These are phyloP conservation scores for Oreohelix idahoensis DNA, from an alignment of 1,140 invertebrate species.

Conservation along the genomic window DNA sequence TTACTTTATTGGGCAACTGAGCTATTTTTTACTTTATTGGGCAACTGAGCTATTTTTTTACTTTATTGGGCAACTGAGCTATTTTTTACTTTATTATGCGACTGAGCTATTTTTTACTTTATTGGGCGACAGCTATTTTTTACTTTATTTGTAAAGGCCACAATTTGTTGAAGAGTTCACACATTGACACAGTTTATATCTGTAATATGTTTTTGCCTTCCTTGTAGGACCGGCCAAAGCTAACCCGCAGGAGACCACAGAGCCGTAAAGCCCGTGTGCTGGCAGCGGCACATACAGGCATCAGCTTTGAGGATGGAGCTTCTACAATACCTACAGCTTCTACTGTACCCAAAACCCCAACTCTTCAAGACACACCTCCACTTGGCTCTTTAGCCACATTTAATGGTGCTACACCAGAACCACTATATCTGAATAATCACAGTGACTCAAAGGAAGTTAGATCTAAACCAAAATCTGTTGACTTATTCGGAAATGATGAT, in stretches of 20 bases:
- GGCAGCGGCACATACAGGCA: conserved; percentile 18
- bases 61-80: no score
- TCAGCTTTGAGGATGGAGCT: conserved; percentile 19
- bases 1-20: no score
- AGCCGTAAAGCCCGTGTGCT: conserved; percentile 33
- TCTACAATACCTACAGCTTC: conserved; percentile 13
- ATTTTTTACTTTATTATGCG: no score
- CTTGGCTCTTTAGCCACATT: background rate
- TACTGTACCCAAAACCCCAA: background rate
- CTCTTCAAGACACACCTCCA: background rate
- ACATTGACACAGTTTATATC: no score
- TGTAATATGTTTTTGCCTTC: no score
- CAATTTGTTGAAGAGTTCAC: no score
- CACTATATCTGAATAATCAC: background rate
- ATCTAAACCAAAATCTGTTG: background rate
- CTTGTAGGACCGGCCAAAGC: conserved; percentile 23
- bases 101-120: no score
- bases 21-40: no score
- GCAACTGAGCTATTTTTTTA: no score
- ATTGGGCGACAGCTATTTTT: no score
- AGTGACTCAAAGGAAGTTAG: background rate
- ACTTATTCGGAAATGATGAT: conserved; percentile 39
- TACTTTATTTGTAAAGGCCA: no score
- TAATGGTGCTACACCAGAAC: background rate
- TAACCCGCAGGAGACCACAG: conserved; percentile 20